Conservation (phyloP, 2,113 vertebrate genomes). For the Aix galericulata region DNA sequence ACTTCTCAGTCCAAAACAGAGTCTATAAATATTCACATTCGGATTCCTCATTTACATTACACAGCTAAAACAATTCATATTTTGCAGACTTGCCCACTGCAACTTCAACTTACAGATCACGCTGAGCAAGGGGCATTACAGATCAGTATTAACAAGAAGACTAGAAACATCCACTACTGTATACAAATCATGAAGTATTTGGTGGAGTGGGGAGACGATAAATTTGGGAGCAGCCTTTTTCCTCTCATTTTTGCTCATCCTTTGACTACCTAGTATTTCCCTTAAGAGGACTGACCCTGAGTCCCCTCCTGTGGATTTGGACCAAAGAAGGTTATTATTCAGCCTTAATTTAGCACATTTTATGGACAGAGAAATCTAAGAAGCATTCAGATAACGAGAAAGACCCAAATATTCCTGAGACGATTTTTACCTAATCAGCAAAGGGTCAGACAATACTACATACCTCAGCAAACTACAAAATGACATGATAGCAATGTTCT, state of each 20-base stretch:
- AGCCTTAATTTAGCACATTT: not conserved
- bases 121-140: not conserved
- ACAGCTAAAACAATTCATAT: not conserved
- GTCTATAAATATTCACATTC: rapidly evolving
- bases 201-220: not conserved
- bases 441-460: not conserved
- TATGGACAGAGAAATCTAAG: not conserved
- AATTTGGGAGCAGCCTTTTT: not conserved
- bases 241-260: not conserved
- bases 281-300: rapidly evolving
- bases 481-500: not conserved
- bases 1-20: not conserved
- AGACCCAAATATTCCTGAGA: not conserved
- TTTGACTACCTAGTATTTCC: not conserved
- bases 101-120: rapidly evolving
- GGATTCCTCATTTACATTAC: not conserved
- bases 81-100: not conserved
- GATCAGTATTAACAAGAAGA: not conserved
- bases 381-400: constrained; percentile 8
- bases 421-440: constrained; percentile 7
- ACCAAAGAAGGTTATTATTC: not conserved
- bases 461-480: not conserved
- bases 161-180: not conserved
- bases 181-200: not conserved
- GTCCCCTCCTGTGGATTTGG: not conserved